Evolutionary conservation across 2,888 invertebrate genomes (phyloP).

Genomic region (Phalera bucephala): DNA sequence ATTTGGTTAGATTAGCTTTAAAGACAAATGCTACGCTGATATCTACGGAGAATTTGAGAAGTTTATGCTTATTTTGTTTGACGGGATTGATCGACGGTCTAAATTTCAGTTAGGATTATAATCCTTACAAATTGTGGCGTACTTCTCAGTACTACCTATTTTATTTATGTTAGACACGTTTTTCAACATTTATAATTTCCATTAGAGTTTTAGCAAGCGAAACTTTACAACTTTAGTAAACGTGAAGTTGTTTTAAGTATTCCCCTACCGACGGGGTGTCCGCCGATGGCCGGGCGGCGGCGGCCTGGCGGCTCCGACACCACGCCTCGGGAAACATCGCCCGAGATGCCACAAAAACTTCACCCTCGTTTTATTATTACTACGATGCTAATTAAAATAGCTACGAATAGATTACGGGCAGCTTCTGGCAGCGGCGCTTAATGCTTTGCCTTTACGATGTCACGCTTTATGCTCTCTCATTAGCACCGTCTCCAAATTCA

Average conservation of each 20-base stretch:
- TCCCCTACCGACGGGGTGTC: constrained; percentile 47
- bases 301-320: constrained; percentile 42
- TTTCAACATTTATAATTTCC: constrained; percentile 55
- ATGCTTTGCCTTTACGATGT: constrained; percentile 79
- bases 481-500: constrained; percentile 69
- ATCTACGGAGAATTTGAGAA: too few relatives aligned
- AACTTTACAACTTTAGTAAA: constrained; percentile 57
- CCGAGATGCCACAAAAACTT: constrained; percentile 75
- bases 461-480: constrained; percentile 79
- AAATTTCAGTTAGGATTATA: too few relatives aligned
- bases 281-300: constrained; percentile 33
- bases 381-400: constrained; percentile 80
- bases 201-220: constrained; percentile 49
- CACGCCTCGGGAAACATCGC: constrained; percentile 57
- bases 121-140: too few relatives aligned
- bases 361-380: constrained; percentile 72
- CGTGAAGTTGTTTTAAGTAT: constrained; percentile 69
- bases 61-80: too few relatives aligned
- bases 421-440: constrained; percentile 76
- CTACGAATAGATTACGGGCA: constrained; percentile 78
- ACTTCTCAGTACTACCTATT: constrained; percentile 16
- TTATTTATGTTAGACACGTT: constrained; percentile 34
- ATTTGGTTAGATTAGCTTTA: too few relatives aligned
- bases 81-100: too few relatives aligned
- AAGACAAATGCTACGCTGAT: too few relatives aligned